Base-by-base conservation (phyloP, 2,888 invertebrate genomes). In the Andrena fulva region DNA sequence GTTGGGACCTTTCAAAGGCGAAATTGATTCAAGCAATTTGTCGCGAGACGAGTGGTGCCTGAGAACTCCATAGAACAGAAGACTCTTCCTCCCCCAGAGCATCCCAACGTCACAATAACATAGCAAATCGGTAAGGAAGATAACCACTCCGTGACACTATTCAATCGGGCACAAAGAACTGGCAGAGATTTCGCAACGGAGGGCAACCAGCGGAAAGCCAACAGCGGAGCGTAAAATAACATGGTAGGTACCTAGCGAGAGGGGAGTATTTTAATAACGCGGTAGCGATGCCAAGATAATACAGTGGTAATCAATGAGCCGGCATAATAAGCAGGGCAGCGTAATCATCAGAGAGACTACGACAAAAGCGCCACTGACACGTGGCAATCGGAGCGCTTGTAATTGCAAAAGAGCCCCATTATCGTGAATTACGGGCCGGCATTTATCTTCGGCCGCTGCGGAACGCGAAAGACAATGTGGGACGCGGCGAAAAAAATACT, bases 391-490 rank as follows among this genome's bases (percentile, higher is more conserved):
- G 27, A 63, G 33, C 33, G 16, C 12, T 20, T 54, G 20, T n/a
- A 33, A 48, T 27, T 27, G 24, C 7, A 27, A 63, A 35, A 24
- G 20, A 6, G 10, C 12, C 24, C 35, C 20, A 63, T 63, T 42
- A 24, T 7, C 12, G 63, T 24, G 24, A 24, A n/a, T 35, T 10
- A 29, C 20, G 10, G 2, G 24, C 42, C 16, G 42, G 42, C 42
- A 42, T 42, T 42, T 42, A 42, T 42, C 42, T 12, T 12, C 42
- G 42, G 42, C 42, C 42, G 42, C 5, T 42, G 4, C 20, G 24
- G 42, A 63, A 63, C 42, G 20, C 12, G 35, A 20, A 56, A 42
- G 64, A 62, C 48, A 56, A 66, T 62, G 31, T 10, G 31, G 42
- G 16, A 10, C 10, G 29, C n/a, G 5, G 5, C 10, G 42, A 64